Evolutionary conservation across 2,888 invertebrate genomes (phyloP), one percentile per base, ranked within the genome.

Genomic region (Acleris holmiana): DNA sequence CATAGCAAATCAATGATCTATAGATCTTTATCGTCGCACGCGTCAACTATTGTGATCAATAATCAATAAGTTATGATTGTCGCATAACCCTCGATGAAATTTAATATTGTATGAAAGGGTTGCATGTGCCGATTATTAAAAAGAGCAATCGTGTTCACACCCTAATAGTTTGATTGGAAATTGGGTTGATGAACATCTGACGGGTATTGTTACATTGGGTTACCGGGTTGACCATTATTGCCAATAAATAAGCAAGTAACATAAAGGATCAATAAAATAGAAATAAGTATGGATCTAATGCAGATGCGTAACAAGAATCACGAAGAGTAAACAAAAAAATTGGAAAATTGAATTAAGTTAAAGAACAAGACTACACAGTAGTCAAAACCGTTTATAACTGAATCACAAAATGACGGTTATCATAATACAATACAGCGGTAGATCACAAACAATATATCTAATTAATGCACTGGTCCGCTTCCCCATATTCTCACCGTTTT

Each of bases 401-500:
- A 29, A 19, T 44, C 2, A 3, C 35, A 41, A 35, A 50, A 48
- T 54, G 49, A 29, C 65, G 55, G 65, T 65, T 65, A 60, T 29
- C 7, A 10, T 21, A 61, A 60, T 70, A 72, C 64, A 70, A 68
- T 73, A 71, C 69, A 72, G 76, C 73, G 68, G 70, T 71, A 72
- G 60, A 73, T 68, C 67, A 74, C 74, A 77, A 80, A 80, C 73
- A 75, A 71, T 67, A 57, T 61, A 66, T 67, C 68, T 84, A 86
- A 88, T 88, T 85, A 91, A 87, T 85, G 78, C 79, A 76, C 75
- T 80, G 76, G 74, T 83, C 78, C 77, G 61, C 78, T 72, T 80
- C 82, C 82, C 84, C 77, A 74, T 77, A 80, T 91, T 92, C 92
- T 90, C 92, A 92, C 92, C 59, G 92, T 80, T 84, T 87, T 86